Conservation (phyloP, 2,888 invertebrate genomes). For the Agelastica alni region DNA sequence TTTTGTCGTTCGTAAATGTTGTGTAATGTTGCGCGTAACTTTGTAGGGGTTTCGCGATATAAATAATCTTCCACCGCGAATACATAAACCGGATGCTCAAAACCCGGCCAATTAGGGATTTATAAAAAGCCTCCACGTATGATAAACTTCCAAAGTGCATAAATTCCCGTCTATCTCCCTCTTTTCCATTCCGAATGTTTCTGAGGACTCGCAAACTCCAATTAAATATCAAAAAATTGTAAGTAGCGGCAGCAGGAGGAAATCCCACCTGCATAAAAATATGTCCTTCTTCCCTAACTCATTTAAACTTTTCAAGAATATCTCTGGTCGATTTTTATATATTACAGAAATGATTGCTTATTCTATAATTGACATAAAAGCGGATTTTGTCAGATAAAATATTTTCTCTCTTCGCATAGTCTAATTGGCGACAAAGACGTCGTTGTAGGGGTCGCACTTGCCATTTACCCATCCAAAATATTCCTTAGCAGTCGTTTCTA, state of each 20-base stretch:
- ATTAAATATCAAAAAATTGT: constrained; percentile 44
- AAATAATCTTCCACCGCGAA: too few relatives aligned
- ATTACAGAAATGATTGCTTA: constrained; percentile 43
- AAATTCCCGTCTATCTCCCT: constrained; percentile 11
- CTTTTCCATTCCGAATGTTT: constrained; percentile 2
- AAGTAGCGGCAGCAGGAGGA: constrained; percentile 12
- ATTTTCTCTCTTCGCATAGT: constrained; percentile 7
- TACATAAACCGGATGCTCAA: too few relatives aligned
- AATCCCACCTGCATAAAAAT: constrained; percentile 30
- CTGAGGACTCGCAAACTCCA: constrained; percentile 37
- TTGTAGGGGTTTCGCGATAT: too few relatives aligned
- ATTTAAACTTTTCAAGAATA: constrained; percentile 49
- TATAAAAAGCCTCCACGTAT: constrained; percentile 2
- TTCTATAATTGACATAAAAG: constrained; percentile 45
- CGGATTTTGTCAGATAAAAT: constrained; percentile 41
- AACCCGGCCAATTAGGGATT: neutral
- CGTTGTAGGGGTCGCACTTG: too few relatives aligned
- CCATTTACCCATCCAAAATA: too few relatives aligned
- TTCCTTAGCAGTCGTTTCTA: too few relatives aligned
- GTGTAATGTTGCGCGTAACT: too few relatives aligned
- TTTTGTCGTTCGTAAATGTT: too few relatives aligned
- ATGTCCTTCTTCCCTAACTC: constrained; percentile 44
- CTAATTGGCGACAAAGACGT: constrained; percentile 14
- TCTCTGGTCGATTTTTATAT: constrained; percentile 48
- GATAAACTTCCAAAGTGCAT: constrained; percentile 11